Base-by-base conservation (phyloP, 2,888 invertebrate genomes). In the Thymelicus sylvestris region DNA sequence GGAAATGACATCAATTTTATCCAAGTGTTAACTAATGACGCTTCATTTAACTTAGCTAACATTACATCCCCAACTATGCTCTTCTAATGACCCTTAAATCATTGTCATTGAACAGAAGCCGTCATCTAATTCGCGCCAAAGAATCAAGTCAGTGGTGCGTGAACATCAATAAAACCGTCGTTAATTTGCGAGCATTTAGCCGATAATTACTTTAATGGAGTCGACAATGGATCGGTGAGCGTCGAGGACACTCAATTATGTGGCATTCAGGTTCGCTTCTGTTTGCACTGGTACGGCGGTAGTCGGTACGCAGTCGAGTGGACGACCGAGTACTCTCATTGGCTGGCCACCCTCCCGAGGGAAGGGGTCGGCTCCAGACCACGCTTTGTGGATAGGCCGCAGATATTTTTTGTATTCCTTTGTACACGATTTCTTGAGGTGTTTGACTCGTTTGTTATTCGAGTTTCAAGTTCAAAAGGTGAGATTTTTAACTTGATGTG, bases 131-230 rank as follows among this genome's bases (percentile, higher is more conserved):
- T 64, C 50, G 67, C 62, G 59, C 39, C 19, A 69, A 69, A 69
- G 69, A 69, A 69, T 65, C 70, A 60, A 66, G 62, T 44, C 71
- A 66, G 24, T 57, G 41, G 48, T 55, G 86, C 87, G 89, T 87
- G 80, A 85, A 87, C 86, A 83, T 87, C 84, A 81, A 86, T 89
- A 86, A 87, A 88, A 86, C 84, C 83, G 78, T 86, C 83, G 85
- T 90, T 88, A 89, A 90, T 88, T 89, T 80, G 78, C 80, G 79
- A 84, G 81, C 90, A 86, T 89, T 91, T 90, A 89, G 83, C 80
- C 84, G 81, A 86, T 91, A 91, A 92, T 91, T 90, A 86, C 85
- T 85, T 80, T 86, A 87, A 89, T 89, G 88, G 88, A 81, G 81
- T 79, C 77, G 79, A 91, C 91, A 91, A 92, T 91, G 82, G 87